Base-by-base conservation (phyloP, 2,888 invertebrate species). In the Pseudococcus longispinus region DNA sequence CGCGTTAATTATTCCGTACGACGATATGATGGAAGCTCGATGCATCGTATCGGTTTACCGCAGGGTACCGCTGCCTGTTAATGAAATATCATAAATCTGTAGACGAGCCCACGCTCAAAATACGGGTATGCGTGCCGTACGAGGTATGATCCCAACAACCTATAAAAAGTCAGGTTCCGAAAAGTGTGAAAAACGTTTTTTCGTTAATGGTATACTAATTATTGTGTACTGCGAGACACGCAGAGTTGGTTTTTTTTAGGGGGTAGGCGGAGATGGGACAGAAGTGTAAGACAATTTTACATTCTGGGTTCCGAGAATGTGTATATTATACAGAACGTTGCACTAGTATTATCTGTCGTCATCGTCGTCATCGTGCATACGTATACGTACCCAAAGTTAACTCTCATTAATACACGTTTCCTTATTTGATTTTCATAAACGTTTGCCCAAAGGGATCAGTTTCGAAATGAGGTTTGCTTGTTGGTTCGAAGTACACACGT, bases 381-480 rank as follows among this genome's bases (percentile, higher is more conserved):
- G 3, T 8, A 44, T 37, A 37, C 37, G 8, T 37, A 20, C 60
- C 60, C 9, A 20, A n/a, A 23, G 8, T 20, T 20, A 60, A n/a
- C n/a, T n/a, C 60, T 60, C 60, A 60, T 60, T 60, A 60, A 60
- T 60, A 60, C 37, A 37, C 44, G 44, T 60, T 60, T 60, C 60
- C 60, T 60, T 60, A 60, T 60, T 60, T 60, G 60, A 60, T 60
- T 60, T 60, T 60, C 60, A 60, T 60, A 60, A 60, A 60, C 60
- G 60, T 60, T 60, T 23, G 60, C 60, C 60, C 60, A 23, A 60
- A 60, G 60, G 60, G 60, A 60, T 60, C 60, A 23, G 20, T 60
- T 60, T 60, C 20, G 5, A 60, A 60, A 60, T 23, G 20, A 60
- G 60, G 60, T 60, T 23, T 23, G 60, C 20, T 20, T 23, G 60